Conservation (phyloP, 2,113 vertebrate genomes). For the Nyctereutes procyonoides region DNA sequence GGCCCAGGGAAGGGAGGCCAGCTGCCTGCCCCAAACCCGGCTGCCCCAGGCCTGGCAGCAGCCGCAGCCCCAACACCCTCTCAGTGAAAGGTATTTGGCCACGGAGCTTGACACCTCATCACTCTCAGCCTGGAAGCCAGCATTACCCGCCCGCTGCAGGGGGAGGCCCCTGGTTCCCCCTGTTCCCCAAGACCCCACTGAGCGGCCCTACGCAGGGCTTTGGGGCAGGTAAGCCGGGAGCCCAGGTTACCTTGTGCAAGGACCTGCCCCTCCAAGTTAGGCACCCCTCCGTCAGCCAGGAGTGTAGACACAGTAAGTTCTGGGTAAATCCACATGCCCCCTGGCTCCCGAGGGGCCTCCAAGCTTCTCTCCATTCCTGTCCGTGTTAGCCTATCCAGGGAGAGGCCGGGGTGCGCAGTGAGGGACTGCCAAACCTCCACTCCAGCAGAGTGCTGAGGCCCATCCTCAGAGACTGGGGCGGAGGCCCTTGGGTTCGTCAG, state of each 20-base stretch:
- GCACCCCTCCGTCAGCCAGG: neutral
- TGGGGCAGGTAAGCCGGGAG: neutral
- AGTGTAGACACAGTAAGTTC: neutral
- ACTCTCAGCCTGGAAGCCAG: neutral
- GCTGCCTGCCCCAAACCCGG: neutral
- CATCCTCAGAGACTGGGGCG: neutral
- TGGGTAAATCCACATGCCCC: neutral
- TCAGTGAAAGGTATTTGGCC: conserved; percentile 65
- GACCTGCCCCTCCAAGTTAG: neutral
- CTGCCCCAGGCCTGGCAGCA: neutral
- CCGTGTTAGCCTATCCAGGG: neutral
- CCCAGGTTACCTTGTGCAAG: no score
- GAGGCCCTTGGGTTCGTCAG: neutral
- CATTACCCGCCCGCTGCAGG: neutral
- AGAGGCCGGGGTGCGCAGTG: neutral
- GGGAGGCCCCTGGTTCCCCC: neutral
- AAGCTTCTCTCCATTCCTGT: neutral
- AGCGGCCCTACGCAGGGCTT: neutral
- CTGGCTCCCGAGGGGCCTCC: neutral
- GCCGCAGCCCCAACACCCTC: neutral
- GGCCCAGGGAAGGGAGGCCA: neutral
- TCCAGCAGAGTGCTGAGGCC: neutral
- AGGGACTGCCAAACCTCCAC: neutral
- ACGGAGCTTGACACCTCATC: conserved; percentile 63
- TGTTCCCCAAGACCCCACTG: neutral